Percentiles rank a stretch among this genome's conserved stretches.
phyloP scores from a whole-genome alignment of 2,113 vertebrate species.

The Pterocles gutturalis region DNA sequence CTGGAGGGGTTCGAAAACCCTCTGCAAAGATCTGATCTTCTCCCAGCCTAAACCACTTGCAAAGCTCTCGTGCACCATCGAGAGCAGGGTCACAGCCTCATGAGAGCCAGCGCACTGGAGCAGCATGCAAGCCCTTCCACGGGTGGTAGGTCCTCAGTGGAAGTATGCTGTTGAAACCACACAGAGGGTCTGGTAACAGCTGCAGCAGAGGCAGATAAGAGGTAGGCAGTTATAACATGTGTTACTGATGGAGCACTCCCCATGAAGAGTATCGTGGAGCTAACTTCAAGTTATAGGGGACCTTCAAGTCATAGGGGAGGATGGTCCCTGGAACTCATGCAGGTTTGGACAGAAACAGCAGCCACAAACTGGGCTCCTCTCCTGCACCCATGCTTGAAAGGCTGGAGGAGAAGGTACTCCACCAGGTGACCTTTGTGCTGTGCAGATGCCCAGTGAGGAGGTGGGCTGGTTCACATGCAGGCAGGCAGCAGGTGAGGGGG shows the following conservation, averaged over 20 bases:
- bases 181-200: neutral
- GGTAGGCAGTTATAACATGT: accelerated
- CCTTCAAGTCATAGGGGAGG: accelerated
- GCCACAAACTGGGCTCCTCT: neutral
- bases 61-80: accelerated
- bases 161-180: neutral
- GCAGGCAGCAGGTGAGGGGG: neutral
- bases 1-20: neutral
- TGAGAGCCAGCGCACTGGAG: neutral
- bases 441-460: neutral
- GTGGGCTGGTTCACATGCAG: neutral
- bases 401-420: neutral
- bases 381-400: neutral
- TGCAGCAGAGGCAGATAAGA: neutral
- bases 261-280: accelerated
- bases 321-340: neutral
- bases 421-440: neutral
- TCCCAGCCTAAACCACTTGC: accelerated
- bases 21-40: neutral
- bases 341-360: neutral
- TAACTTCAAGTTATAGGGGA: neutral
- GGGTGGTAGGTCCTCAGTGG: accelerated
- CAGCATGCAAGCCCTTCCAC: accelerated
- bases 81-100: neutral
- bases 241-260: neutral